Conservation (phyloP, 2,797 vertebrate species). For the Aulostomus chinensis region DNA sequence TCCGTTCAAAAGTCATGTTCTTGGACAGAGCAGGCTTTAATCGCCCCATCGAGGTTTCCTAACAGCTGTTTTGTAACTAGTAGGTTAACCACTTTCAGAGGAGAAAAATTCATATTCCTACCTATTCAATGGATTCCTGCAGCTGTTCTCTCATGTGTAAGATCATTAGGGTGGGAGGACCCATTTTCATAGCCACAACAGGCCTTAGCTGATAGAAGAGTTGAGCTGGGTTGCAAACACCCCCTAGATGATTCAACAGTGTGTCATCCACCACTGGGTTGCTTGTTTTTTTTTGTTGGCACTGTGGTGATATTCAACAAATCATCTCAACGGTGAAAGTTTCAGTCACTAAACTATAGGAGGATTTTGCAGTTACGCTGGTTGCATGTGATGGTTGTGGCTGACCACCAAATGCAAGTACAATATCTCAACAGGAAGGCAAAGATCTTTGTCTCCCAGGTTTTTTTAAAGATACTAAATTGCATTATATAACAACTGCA, state of each 20-base stretch:
- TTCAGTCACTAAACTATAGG: too few relatives aligned
- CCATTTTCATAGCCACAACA: too few relatives aligned
- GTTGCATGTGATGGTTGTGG: background rate
- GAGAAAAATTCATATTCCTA: too few relatives aligned
- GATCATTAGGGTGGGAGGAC: constrained; percentile 15
- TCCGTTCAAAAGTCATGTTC: background rate
- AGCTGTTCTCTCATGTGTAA: too few relatives aligned
- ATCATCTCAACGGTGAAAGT: too few relatives aligned
- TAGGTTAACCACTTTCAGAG: too few relatives aligned
- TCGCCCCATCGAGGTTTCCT: background rate
- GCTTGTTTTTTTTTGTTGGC: background rate
- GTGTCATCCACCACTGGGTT: constrained; percentile 10
- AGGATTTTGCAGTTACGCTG: background rate
- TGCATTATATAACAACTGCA: background rate
- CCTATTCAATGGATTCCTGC: too few relatives aligned
- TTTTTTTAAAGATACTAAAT: constrained; percentile 1
- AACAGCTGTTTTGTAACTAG: too few relatives aligned
- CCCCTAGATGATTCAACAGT: constrained; percentile 6
- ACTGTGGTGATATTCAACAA: background rate
- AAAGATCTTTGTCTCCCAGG: background rate
- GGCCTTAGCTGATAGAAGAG: constrained; percentile 41
- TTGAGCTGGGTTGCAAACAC: constrained; percentile 16
- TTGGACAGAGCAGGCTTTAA: background rate
- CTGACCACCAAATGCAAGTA: too few relatives aligned
- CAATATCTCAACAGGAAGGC: background rate